Conservation (phyloP, 2,797 vertebrate species). For the Sebastes nivosus region DNA sequence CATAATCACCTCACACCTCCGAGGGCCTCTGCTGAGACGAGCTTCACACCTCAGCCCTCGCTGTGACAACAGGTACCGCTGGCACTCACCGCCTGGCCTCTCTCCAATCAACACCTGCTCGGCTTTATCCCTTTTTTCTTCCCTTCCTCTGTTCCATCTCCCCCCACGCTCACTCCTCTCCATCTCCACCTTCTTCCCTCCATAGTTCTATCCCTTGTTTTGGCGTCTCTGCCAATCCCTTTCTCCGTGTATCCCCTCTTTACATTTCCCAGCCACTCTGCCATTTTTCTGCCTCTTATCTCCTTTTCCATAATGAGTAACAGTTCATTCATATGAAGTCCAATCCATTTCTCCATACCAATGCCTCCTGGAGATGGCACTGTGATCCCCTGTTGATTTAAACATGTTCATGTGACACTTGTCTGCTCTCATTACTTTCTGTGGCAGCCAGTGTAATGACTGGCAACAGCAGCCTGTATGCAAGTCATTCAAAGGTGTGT, state of each 20-base stretch:
- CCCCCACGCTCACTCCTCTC: not conserved
- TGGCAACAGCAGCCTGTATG: not conserved
- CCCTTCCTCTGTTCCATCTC: constrained; percentile 45
- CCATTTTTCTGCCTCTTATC: constrained; percentile 16
- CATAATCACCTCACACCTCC: constrained; percentile 83
- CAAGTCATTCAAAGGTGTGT: constrained; percentile 1
- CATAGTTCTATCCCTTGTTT: constrained; percentile 28
- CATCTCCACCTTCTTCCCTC: constrained; percentile 28
- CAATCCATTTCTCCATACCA: constrained; percentile 29
- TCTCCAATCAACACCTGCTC: constrained; percentile 84
- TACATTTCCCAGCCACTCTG: constrained; percentile 10
- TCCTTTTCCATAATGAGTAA: constrained; percentile 19
- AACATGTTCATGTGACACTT: constrained; percentile 15
- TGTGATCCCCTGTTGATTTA: constrained; percentile 37
- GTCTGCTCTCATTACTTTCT: constrained; percentile 4
- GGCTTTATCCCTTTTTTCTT: constrained; percentile 61
- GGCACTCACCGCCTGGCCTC: constrained; percentile 73
- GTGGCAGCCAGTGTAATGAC: not conserved
- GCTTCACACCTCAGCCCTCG: constrained; percentile 76
- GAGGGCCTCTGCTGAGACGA: constrained; percentile 75
- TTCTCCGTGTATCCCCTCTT: not conserved
- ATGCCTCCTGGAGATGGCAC: constrained; percentile 37
- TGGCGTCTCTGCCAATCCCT: not conserved
- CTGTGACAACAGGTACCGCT: constrained; percentile 81
- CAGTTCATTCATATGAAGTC: constrained; percentile 27